Evolutionary conservation across 2,113 vertebrate genomes (phyloP), one percentile per base, ranked within the genome.

Genomic region (Gallinago jamesoni): DNA sequence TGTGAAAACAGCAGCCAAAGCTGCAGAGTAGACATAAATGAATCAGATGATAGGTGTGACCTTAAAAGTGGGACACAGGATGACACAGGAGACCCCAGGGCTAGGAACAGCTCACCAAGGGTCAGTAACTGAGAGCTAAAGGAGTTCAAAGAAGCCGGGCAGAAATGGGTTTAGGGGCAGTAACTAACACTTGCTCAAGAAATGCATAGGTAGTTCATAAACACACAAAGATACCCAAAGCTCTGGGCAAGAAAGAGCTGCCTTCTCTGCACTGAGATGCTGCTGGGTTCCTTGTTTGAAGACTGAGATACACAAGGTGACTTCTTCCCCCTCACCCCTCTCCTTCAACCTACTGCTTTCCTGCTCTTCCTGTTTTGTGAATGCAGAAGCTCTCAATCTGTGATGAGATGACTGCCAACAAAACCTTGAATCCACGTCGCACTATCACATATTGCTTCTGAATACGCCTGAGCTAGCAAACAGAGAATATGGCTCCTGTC

Each of bases 111-210:
- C 64, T 74, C 45, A 57, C 18, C 45, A 6, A 4, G 3, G 18
- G 41, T 33, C 63, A 31, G 23, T 30, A 31, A 48, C 21, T 13
- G 7, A 55, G 50, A 84, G 19, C 41, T 69, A 56, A 66, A 37
- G 55, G 84, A 35, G 27, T 41, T 62, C 10, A 28, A 53, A 70
- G 55, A 23, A 33, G 20, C 35, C 19, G 30, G 14, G 31, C 15
- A 80, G 30, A 83, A 48, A 1, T 9, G 1, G 23, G 8, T 13
- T 72, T 22, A 50, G 48, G 24, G 28, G 10, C 12, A 69, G 35
- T 6, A 20, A 60, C 0, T 1, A 72, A 33, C 16, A 4, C 7
- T 53, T 1, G 1, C 12, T 60, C 19, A 31, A 50, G 60, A 78
- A 41, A 69, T 43, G n/a, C 7, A 7, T 2, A 55, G n/a, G 52